Evolutionary conservation across 2,797 vertebrate genomes (phyloP).

Genomic region (Gymnothorax reevesii): DNA sequence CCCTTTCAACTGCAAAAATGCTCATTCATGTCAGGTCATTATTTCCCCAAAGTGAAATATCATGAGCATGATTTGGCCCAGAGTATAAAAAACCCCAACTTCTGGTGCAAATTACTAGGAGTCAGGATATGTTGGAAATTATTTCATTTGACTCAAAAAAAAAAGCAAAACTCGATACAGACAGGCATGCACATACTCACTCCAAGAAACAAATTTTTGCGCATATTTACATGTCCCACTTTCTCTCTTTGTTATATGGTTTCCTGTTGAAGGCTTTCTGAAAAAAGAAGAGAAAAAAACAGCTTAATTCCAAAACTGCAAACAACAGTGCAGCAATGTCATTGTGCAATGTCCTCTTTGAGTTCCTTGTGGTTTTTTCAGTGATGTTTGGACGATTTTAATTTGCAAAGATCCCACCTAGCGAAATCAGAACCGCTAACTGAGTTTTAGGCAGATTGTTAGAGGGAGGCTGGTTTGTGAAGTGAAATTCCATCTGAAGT

Average conservation of each 20-base stretch:
- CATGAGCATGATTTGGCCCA: slow-evolving; percentile 54
- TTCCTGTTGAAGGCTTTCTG: slow-evolving; percentile 73
- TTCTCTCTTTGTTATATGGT: slow-evolving; percentile 62
- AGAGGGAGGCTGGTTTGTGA: background rate
- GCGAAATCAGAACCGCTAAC: slow-evolving; percentile 62
- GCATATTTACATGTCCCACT: slow-evolving; percentile 59
- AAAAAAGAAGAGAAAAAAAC: slow-evolving; percentile 64
- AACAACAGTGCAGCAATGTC: slow-evolving; percentile 73
- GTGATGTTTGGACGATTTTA: slow-evolving; percentile 68
- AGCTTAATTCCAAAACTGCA: slow-evolving; percentile 74
- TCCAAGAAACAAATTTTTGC: slow-evolving; percentile 31
- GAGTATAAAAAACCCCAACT: slow-evolving; percentile 46
- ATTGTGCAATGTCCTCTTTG: slow-evolving; percentile 67
- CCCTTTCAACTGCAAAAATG: slow-evolving; percentile 61
- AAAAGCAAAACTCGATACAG: background rate
- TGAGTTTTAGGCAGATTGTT: slow-evolving; percentile 57
- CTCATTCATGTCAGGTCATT: slow-evolving; percentile 63
- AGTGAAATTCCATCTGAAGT: slow-evolving; percentile 69
- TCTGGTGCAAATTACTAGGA: slow-evolving; percentile 23
- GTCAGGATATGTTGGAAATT: slow-evolving; percentile 15
- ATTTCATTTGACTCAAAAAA: slow-evolving; percentile 21
- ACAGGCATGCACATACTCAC: slow-evolving; percentile 5
- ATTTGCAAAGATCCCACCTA: slow-evolving; percentile 72
- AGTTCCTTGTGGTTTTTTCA: slow-evolving; percentile 59
- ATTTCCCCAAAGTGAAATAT: slow-evolving; percentile 55